Conservation (phyloP, 2,888 invertebrate species). For the Cheilosia scutellata region DNA sequence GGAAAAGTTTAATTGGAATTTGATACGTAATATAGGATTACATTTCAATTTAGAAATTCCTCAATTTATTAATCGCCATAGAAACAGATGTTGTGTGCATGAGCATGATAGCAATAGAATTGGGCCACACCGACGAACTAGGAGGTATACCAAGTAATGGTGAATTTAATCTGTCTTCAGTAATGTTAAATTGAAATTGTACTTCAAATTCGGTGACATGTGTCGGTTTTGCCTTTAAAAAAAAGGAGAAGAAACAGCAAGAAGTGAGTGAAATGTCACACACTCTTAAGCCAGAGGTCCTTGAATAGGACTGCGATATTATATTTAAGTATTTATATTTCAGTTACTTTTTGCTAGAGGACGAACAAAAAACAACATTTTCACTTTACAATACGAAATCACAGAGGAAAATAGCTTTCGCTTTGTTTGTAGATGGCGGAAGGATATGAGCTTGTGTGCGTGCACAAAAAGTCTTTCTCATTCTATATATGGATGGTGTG, state of each 20-base stretch:
- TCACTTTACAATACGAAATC: slow-evolving; percentile 28
- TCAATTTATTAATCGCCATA: slow-evolving; percentile 47
- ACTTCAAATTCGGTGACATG: slow-evolving; percentile 12
- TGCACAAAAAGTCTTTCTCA: slow-evolving; percentile 12
- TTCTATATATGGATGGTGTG: slow-evolving; percentile 4
- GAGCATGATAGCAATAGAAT: neutral
- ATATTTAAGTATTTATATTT: slow-evolving; percentile 18
- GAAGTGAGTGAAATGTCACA: neutral
- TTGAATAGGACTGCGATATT: slow-evolving; percentile 14
- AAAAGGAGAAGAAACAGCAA: neutral
- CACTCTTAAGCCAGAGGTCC: neutral
- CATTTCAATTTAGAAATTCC: slow-evolving; percentile 52
- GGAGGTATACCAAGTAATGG: neutral
- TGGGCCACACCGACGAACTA: no score
- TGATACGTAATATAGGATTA: slow-evolving; percentile 61
- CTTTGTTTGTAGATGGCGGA: slow-evolving; percentile 38
- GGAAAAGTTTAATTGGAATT: slow-evolving; percentile 65
- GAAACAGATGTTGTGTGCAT: slow-evolving; percentile 36
- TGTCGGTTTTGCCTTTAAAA: slow-evolving; percentile 15
- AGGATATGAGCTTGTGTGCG: slow-evolving; percentile 22
- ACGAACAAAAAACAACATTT: slow-evolving; percentile 22
- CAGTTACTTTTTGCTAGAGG: neutral
- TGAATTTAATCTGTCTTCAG: neutral
- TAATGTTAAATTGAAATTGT: neutral
- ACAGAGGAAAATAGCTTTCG: slow-evolving; percentile 47